Evolutionary conservation across 2,888 invertebrate species (phyloP), one percentile per base, ranked within the genome.

Genomic region (Lycaena phlaeas): DNA sequence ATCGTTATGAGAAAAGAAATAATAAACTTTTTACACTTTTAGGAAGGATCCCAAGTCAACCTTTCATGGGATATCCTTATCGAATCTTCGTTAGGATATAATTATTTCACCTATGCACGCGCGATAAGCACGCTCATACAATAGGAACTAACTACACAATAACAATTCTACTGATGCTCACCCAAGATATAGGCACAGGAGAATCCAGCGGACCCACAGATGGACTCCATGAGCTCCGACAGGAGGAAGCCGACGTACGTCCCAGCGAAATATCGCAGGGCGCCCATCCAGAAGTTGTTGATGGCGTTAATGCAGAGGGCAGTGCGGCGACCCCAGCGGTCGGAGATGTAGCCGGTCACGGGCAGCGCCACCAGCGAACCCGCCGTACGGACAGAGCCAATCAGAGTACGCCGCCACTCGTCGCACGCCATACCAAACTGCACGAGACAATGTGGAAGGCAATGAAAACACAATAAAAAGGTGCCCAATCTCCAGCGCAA

Each of bases 111-210:
- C n/a, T n/a, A n/a, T n/a, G n/a, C n/a, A n/a, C n/a, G n/a, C n/a
- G n/a, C n/a, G n/a, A n/a, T n/a, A n/a, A n/a, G n/a, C n/a, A n/a
- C n/a, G n/a, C n/a, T n/a, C n/a, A n/a, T n/a, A n/a, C n/a, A n/a
- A n/a, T n/a, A n/a, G n/a, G n/a, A n/a, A n/a, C n/a, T n/a, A n/a
- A n/a, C n/a, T n/a, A n/a, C n/a, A n/a, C n/a, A n/a, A n/a, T n/a
- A n/a, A n/a, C n/a, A n/a, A n/a, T n/a, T n/a, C n/a, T n/a, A n/a
- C n/a, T n/a, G n/a, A n/a, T n/a, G n/a, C 71, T 76, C 76, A 87
- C 91, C 87, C 48, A 90, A 67, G 50, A 93, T 89, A 59, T 91
- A 92, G 36, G 88, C 88, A n/a, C 89, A 87, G 4, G 89, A 87
- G 57, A 89, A 92, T 4, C 88, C 86, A 1, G 90, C 90, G 18